phyloP scores from a whole-genome alignment of 35 echinoderm and acorn worm genomes.

The Acanthaster planci region DNA sequence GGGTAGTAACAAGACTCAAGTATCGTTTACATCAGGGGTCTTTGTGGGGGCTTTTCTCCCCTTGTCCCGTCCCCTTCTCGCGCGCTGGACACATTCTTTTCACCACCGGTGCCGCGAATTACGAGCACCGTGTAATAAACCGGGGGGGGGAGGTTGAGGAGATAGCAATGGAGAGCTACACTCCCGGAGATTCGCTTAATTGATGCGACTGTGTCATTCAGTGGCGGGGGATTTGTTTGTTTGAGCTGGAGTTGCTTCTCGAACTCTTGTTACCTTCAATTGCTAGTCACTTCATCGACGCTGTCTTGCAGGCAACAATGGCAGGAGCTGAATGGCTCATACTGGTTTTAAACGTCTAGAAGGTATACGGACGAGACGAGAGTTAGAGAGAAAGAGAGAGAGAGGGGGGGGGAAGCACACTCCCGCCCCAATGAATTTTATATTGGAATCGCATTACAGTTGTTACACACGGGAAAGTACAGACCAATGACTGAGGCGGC shows the following conservation, averaged over 20 bases:
- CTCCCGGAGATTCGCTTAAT: constrained; percentile 10
- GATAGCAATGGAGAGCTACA: neutral
- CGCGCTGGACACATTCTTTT: neutral
- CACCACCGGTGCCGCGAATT: neutral
- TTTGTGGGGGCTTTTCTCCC: neutral
- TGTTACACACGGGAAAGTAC: neutral
- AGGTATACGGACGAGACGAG: too few species aligned
- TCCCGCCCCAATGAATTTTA: constrained; percentile 7
- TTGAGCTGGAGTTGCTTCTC: neutral
- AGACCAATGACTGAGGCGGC: neutral
- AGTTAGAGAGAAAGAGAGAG: too few species aligned
- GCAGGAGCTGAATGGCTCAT: too few species aligned
- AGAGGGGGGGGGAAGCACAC: too few species aligned
- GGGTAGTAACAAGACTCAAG: constrained; percentile 19
- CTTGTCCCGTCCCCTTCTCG: neutral
- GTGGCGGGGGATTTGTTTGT: neutral
- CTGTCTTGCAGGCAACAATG: too few species aligned
- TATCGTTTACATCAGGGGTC: constrained; percentile 21
- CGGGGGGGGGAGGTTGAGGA: too few species aligned
- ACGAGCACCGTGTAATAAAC: constrained; percentile 6
- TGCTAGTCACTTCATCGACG: too few species aligned
- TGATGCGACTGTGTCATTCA: constrained; percentile 15
- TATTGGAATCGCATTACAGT: constrained; percentile 21
- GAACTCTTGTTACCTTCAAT: too few species aligned
- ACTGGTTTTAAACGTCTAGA: too few species aligned